Conservation (phyloP, 2,113 vertebrate species). For the Lasiurus cinereus region DNA sequence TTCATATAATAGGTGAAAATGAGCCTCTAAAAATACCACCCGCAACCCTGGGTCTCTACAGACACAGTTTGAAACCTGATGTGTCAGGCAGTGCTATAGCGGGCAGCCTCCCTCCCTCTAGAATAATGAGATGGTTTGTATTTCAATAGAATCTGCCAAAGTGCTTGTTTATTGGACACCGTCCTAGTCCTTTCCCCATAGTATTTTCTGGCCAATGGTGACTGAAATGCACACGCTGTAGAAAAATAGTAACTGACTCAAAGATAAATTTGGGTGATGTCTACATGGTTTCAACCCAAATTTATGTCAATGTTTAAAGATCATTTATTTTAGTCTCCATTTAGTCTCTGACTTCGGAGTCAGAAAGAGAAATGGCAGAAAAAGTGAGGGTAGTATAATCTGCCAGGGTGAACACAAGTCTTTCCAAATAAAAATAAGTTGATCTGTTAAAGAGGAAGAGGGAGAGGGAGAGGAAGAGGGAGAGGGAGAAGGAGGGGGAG, state of each 20-base stretch:
- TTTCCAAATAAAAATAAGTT: constrained; percentile 47
- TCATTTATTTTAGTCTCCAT: constrained; percentile 22
- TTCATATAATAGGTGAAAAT: constrained; percentile 60
- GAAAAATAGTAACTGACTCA: constrained; percentile 51
- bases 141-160: constrained; percentile 64
- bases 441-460: background rate
- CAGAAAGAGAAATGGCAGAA: background rate
- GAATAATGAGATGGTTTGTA: constrained; percentile 22
- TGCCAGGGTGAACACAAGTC: background rate
- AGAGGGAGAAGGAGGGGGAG: too few relatives aligned
- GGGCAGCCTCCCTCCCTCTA: background rate
- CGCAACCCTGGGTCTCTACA: background rate
- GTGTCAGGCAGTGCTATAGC: background rate
- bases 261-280: constrained; percentile 14
- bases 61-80: constrained; percentile 21
- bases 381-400: background rate
- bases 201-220: constrained; percentile 43
- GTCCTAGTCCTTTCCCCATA: background rate
- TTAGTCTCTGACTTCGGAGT: constrained; percentile 32
- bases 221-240: constrained; percentile 28
- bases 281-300: constrained; percentile 4
- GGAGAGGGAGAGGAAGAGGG: too few relatives aligned
- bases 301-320: constrained; percentile 19
- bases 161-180: background rate
- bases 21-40: constrained; percentile 54